Evolutionary conservation across 2,113 vertebrate species (phyloP).

Genomic region (Oceanodroma tethys): DNA sequence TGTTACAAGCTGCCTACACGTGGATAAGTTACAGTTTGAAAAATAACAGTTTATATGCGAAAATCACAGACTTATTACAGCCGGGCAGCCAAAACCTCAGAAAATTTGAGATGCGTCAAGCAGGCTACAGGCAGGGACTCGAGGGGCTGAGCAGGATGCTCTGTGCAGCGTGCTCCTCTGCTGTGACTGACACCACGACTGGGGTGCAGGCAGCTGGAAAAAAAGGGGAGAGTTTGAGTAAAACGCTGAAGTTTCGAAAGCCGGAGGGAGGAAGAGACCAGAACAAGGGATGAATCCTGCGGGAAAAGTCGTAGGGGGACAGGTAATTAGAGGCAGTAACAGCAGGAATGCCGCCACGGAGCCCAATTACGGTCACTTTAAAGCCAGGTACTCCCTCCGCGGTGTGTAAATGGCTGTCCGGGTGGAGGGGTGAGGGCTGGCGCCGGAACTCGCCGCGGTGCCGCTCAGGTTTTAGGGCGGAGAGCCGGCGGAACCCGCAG

Average conservation of each 20-base stretch:
- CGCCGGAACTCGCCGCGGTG: neutral
- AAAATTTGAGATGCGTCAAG: neutral
- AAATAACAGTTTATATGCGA: neutral
- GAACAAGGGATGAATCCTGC: too few relatives aligned
- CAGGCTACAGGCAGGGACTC: neutral
- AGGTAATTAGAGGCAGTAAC: rapidly evolving
- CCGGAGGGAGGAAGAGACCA: neutral
- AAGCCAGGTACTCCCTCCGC: neutral
- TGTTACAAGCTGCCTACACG: neutral
- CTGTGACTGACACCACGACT: neutral
- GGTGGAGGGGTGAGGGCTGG: neutral
- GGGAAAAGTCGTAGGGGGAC: neutral
- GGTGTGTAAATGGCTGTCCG: rapidly evolving
- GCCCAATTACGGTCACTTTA: rapidly evolving
- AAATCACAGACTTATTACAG: neutral
- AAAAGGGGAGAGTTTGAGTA: neutral
- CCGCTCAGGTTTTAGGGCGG: too few relatives aligned
- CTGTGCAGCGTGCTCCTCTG: rapidly evolving
- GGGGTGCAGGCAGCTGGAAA: neutral
- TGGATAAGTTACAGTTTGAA: neutral
- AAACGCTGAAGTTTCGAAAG: rapidly evolving
- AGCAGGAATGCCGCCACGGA: neutral
- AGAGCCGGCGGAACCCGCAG: neutral
- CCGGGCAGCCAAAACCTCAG: neutral
- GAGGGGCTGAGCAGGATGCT: neutral